Base-by-base conservation (phyloP, 2,797 vertebrate genomes). In the Megalops cyprinoides region DNA sequence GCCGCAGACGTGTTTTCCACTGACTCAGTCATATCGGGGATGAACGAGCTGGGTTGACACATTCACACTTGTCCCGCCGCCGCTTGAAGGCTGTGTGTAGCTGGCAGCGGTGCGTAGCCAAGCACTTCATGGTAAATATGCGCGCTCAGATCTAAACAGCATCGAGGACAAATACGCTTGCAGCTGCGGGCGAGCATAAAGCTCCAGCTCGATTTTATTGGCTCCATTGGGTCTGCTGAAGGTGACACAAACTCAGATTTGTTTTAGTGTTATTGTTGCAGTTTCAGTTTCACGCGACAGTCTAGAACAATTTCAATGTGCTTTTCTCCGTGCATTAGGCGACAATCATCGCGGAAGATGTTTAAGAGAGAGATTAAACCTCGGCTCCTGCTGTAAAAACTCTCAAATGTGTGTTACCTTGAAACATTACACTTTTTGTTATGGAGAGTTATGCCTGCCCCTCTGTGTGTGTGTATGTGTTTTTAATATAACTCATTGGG, bases 281-380 rank as follows among this genome's bases (percentile, higher is more conserved):
- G 15, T 69, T 69, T 69, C 23, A 25, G 28, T 78, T 78, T 67
- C 23, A 60, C 39, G n/a, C 48, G 12, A 77, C 60, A 53, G 60
- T 28, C 31, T 20, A n/a, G 6, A 69, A 69, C 12, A 79, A 28
- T 62, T 67, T 46, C 18, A 48, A 20, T 14, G 28, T 20, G 2
- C 65, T 14, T 65, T 34, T 78, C 46, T 67, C 15, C 48, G 77
- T 42, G n/a, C n/a, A n/a, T n/a, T n/a, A n/a, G n/a, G n/a, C n/a
- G n/a, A n/a, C n/a, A n/a, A n/a, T n/a, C n/a, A n/a, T n/a, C n/a
- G n/a, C n/a, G n/a, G n/a, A n/a, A n/a, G n/a, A n/a, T 14, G 51
- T 12, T 53, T 53, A 53, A 12, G 15, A 4, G 18, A 53, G 51
- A 53, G 51, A 53, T 53, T 53, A 14, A 9, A 53, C 12, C 51